Base-by-base conservation (phyloP, 1,140 invertebrate genomes). In the Augochlora pura region DNA sequence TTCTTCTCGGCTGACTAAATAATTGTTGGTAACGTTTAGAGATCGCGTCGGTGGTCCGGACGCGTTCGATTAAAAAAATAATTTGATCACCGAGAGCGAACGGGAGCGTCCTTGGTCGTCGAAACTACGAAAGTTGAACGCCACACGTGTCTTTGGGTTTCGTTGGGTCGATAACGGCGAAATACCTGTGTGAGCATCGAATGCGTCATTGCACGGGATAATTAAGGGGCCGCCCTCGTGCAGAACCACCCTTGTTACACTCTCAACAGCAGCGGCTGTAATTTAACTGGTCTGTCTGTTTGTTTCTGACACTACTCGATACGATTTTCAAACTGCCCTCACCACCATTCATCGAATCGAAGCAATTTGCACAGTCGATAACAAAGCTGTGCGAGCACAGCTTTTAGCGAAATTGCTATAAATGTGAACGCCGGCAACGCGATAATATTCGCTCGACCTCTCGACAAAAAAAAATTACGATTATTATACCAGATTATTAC, bases 201-300 rank as follows among this genome's bases (percentile, higher is more conserved):
- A 79, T 74, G 77, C 77, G 77, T 79, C 77, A 79, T 74, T 79
- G 77, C 62, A 74, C 70, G 38, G 77, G 70, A 79, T 79, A 79
- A 79, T 79, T 74, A 79, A 74, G 70, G 63, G 77, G 57, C 74
- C 38, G 70, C 69, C 77, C 77, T 74, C 63, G 49, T 21, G 49
- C 42, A 65, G 49, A 73, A 60, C 62, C 77, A 60, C 77, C 70
- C 77, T 52, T 46, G 62, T 73, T 74, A 49, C 69, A 62, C 62
- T 65, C 49, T 32, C 32, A 4, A 32, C 32, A 21, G 42, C 49
- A 52, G 57, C 49, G 46, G 38, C 49, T 59, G 62, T 52, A n/a
- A 79, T 73, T 73, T 65, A 59, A 79, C 23, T 2, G 70, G 70
- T 62, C 21, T 23, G 38, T 38, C 60, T 49, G 54, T 71, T 77